These are phyloP conservation scores for Heliconius charithonia DNA, from an alignment of 2,888 invertebrate species.

Conservation along the genomic window DNA sequence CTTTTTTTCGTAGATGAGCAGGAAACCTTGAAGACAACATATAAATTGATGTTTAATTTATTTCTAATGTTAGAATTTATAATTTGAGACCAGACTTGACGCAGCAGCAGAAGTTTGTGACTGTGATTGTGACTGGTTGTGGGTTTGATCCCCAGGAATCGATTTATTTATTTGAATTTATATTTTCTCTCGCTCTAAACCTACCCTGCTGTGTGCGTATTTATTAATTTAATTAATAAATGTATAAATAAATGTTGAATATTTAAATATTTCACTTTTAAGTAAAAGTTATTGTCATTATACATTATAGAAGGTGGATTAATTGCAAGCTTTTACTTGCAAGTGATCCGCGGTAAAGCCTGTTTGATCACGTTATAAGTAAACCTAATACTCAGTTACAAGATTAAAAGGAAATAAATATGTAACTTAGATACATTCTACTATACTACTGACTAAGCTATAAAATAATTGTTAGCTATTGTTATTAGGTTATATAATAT, in stretches of 20 bases:
- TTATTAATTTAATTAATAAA: too few relatives aligned
- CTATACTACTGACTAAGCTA: background rate
- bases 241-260: too few relatives aligned
- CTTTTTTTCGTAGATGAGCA: background rate
- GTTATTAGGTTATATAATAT: too few relatives aligned
- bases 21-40: background rate
- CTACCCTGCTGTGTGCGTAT: background rate
- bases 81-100: too few relatives aligned
- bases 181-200: too few relatives aligned
- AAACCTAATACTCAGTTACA: constrained; percentile 9
- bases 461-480: background rate
- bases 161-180: background rate
- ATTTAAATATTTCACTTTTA: background rate
- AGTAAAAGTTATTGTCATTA: constrained; percentile 1
- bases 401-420: background rate
- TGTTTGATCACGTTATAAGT: constrained; percentile 14
- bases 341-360: constrained; percentile 9
- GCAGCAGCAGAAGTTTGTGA: background rate
- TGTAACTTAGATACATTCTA: background rate
- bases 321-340: constrained; percentile 2
- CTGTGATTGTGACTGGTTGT: background rate
- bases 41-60: too few relatives aligned
- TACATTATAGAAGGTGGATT: background rate
- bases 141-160: background rate
- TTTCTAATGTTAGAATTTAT: too few relatives aligned